Evolutionary conservation across 1,140 invertebrate species (phyloP), one percentile per base, ranked within the genome.

Genomic region (Oncopodura yosiiana): DNA sequence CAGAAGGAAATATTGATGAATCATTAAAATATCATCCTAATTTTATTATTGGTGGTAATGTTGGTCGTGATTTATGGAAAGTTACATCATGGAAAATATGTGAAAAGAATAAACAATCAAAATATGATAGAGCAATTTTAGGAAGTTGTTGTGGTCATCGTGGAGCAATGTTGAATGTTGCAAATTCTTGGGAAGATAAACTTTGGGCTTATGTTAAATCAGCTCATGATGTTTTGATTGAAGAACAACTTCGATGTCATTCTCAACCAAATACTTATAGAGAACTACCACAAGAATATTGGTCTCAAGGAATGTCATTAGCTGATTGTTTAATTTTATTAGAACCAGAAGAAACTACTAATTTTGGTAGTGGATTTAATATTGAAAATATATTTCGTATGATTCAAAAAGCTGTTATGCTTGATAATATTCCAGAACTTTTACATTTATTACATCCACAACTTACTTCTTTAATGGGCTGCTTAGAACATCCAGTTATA

Each of bases 111-210:
- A 30, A 41, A 11, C 32, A 42, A 42, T 42, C 50, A 2, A 58
- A 57, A 38, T 60, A 55, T 41, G 57, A 58, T 3, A 30, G 53
- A 52, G 57, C 61, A 8, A 18, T 49, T 5, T 36, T 63, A 5
- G 61, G 61, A 23, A 30, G 50, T n/a, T 36, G 57, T 19, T 60
- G 57, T 44, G 61, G 61, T 3, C 57, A 63, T 49, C 49, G 54
- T 4, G 30, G 54, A 36, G 18, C 61, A 27, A 51, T 63, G 45
- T 42, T 63, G 1, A 30, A 49, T n/a, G 61, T 56, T 19, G 41
- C 57, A n/a, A 18, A 37, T 2, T 58, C 49, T 12, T 63, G 61
- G 61, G 57, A 63, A 29, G 61, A 63, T 32, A 41, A 54, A 58
- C 19, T 63, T 0, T 63, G 61, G 61, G 21, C 61, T 0, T 58